Base-by-base conservation (phyloP, 1,140 invertebrate species). In the Monochamus saltuarius region DNA sequence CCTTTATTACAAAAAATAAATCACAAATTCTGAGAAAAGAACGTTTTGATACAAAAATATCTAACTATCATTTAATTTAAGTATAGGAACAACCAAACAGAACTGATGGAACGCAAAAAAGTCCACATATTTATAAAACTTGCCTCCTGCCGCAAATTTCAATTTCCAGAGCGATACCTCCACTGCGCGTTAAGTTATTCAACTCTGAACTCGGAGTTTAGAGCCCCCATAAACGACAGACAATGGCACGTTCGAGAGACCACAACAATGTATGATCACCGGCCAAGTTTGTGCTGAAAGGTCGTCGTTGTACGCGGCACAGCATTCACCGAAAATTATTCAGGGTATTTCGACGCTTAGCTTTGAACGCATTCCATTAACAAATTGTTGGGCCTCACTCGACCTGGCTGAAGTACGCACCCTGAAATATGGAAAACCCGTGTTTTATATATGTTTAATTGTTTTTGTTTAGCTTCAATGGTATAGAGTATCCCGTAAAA, bases 191-290 rank as follows among this genome's bases (percentile, higher is more conserved):
- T 55, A 45, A 40, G 53, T 34, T 35, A 43, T 55, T 45, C 46
- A 43, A 45, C 43, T 55, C 46, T 55, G 43, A 17, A 19, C 34
- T 40, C 22, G 46, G 53, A 40, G 53, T 55, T n/a, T 35, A 43
- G 53, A 55, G 46, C 38, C 53, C 43, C 43, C 53, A 42, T 55
- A 55, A 55, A 55, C 53, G 53, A 45, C 53, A 55, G 53, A 55
- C 53, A 55, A 55, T 55, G 39, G 53, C 19, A 43, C 40, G 43
- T 55, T 40, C 14, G 46, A 43, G 39, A 55, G 53, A 55, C 53
- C 53, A 43, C 53, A 7, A 43, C 46, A 45, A 55, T 55, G 53
- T 55, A 55, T 43, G 53, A 55, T 55, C 46, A 55, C 46, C 53
- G 46, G 53, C 40, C 43, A 55, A 45, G 53, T 55, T 55, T 55